Evolutionary conservation across 30 jellyfish, hydroid and myxozoan genomes (phyloP).

Genomic region (Mastigias papua): DNA sequence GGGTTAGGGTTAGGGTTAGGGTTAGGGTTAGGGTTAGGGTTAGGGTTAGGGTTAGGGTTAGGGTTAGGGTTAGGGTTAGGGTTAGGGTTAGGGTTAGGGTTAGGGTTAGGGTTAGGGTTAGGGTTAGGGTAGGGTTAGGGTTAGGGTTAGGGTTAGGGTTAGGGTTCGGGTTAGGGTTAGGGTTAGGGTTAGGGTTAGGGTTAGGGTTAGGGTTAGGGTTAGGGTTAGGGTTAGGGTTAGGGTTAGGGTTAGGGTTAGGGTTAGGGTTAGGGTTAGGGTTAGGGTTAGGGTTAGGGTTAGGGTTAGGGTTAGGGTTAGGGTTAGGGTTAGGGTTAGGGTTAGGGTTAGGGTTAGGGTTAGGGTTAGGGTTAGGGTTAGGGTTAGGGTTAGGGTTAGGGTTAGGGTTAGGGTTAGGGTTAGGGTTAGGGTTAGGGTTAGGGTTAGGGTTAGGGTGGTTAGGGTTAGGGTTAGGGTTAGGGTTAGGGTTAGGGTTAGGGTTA

Average conservation of each 20-base stretch:
- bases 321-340: not conserved
- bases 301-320: constrained; percentile 1
- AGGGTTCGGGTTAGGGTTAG: not conserved
- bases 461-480: constrained; percentile 1
- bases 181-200: constrained; percentile 1
- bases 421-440: constrained; percentile 1
- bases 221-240: constrained; percentile 1
- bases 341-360: constrained; percentile 1
- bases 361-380: constrained; percentile 1
- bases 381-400: not conserved
- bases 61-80: not conserved
- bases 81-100: not conserved
- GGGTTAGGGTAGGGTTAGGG: too few species aligned
- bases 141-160: not conserved
- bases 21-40: not conserved
- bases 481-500: not conserved
- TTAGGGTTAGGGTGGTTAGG: too few species aligned
- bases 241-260: constrained; percentile 1
- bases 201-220: not conserved
- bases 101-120: not conserved
- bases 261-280: not conserved
- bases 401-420: constrained; percentile 1
- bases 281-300: constrained; percentile 1
- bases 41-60: not conserved
- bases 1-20: not conserved